Percentiles rank a stretch among this genome's conserved stretches.
Conservation (phyloP, 2,888 invertebrate species). For the Cotesia congregata region DNA sequence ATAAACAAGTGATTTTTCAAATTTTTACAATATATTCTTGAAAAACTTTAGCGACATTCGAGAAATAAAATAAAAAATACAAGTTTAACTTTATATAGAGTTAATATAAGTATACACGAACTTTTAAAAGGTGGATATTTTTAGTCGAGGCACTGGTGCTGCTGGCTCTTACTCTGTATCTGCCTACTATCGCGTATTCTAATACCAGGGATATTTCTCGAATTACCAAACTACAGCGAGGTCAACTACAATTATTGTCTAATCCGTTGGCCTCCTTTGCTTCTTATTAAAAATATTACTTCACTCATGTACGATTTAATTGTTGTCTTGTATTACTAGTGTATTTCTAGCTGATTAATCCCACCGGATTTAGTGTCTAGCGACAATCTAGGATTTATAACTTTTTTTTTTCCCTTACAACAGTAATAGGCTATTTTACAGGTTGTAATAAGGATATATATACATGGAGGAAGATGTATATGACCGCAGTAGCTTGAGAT, state of each 20-base stretch:
- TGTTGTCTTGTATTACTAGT: constrained; percentile 20
- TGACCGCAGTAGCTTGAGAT: neutral
- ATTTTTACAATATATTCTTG: neutral
- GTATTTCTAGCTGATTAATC: neutral
- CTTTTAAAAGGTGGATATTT: constrained; percentile 52
- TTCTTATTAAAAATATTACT: neutral
- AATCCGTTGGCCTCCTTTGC: constrained; percentile 27
- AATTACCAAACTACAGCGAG: constrained; percentile 46
- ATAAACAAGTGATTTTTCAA: neutral
- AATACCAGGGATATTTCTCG: constrained; percentile 50
- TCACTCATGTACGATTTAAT: constrained; percentile 23
- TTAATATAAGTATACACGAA: constrained; percentile 29
- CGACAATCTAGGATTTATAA: neutral
- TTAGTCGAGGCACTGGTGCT: constrained; percentile 45
- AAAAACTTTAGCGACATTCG: neutral
- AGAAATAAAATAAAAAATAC: neutral
- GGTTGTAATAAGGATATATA: neutral
- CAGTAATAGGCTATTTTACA: neutral
- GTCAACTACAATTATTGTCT: constrained; percentile 34
- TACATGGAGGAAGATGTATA: neutral
- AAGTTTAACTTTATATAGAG: neutral
- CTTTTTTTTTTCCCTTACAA: neutral
- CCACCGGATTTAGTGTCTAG: neutral
- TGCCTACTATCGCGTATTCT: neutral
- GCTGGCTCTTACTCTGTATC: constrained; percentile 10